These are phyloP conservation scores for Drosophila elegans DNA, from an alignment of 1,140 invertebrate genomes.

Conservation along the genomic window DNA sequence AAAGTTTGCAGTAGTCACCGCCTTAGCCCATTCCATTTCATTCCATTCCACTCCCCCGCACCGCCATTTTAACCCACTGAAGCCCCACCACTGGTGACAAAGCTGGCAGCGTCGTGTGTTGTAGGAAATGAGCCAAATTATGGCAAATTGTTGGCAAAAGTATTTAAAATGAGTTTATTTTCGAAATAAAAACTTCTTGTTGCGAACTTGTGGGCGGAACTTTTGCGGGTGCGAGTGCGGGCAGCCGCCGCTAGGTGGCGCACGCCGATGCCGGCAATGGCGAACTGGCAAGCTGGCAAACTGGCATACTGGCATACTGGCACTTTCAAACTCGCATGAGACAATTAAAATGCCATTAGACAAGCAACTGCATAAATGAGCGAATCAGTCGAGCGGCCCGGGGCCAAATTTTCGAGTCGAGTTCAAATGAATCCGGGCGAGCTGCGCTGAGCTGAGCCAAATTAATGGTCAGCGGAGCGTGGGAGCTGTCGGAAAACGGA, in stretches of 20 bases:
- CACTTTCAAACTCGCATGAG: slow-evolving; percentile 33
- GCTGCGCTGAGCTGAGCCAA: slow-evolving; percentile 18
- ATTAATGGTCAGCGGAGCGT: slow-evolving; percentile 34
- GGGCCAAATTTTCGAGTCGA: slow-evolving; percentile 15
- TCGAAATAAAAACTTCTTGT: slow-evolving; percentile 63
- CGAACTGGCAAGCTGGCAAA: slow-evolving; percentile 3
- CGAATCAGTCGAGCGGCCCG: slow-evolving; percentile 32
- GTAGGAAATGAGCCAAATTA: slow-evolving; percentile 82
- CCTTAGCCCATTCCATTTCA: not conserved
- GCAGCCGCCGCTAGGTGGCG: slow-evolving; percentile 25
- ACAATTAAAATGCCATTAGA: slow-evolving; percentile 79
- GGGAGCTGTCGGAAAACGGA: slow-evolving; percentile 29
- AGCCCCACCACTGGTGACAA: slow-evolving; percentile 44
- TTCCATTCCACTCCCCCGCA: not conserved
- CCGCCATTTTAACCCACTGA: not conserved
- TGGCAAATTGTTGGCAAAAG: slow-evolving; percentile 82
- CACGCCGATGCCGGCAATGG: slow-evolving; percentile 2
- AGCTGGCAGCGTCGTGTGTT: slow-evolving; percentile 66
- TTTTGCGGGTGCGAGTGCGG: slow-evolving; percentile 6
- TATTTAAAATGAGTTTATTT: slow-evolving; percentile 83
- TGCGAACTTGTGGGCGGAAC: slow-evolving; percentile 36
- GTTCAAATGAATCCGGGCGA: slow-evolving; percentile 8
- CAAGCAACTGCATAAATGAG: slow-evolving; percentile 58
- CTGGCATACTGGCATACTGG: slow-evolving; percentile 34
- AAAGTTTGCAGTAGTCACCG: slow-evolving; percentile 50